phyloP scores from a whole-genome alignment of 1,140 invertebrate genomes.

The Drosophila busckii region DNA sequence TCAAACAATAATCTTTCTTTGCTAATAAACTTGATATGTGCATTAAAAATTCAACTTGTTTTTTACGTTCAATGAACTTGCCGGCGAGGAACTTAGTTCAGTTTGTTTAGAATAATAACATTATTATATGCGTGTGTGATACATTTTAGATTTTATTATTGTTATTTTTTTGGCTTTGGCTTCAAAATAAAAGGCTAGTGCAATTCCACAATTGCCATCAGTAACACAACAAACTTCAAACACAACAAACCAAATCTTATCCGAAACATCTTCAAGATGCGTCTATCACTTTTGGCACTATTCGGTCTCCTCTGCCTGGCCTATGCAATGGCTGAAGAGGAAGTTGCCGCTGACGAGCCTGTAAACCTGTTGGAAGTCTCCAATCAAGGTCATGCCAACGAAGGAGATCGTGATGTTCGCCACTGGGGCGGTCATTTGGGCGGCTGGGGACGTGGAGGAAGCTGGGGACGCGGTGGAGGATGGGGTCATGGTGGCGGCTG shows the following conservation, averaged over 20 bases:
- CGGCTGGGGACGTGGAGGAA: not conserved
- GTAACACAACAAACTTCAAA: not conserved
- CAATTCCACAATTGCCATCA: not conserved
- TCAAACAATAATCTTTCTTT: too few species aligned
- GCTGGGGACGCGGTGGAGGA: not conserved
- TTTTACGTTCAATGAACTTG: too few species aligned
- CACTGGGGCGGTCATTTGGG: conserved; percentile 1
- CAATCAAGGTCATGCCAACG: conserved; percentile 16
- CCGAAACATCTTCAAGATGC: conserved; percentile 16
- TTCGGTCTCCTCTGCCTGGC: conserved; percentile 27
- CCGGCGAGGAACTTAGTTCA: too few species aligned
- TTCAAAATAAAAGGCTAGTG: conserved; percentile 11
- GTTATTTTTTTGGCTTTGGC: conserved; percentile 5
- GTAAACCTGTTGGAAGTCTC: not conserved
- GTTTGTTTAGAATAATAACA: too few species aligned
- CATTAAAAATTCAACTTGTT: too few species aligned
- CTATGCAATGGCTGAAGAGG: conserved; percentile 1
- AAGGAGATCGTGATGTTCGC: conserved; percentile 4
- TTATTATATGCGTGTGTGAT: too few species aligned
- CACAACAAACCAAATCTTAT: not conserved
- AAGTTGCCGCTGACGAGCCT: not conserved
- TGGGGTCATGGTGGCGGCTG: not conserved
- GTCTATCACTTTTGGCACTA: conserved; percentile 19
- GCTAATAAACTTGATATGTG: too few species aligned
- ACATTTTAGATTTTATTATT: conserved; percentile 6